Evolutionary conservation across 30 jellyfish, hydroid and myxozoan species (phyloP).

Genomic region (Aurelia sp.): DNA sequence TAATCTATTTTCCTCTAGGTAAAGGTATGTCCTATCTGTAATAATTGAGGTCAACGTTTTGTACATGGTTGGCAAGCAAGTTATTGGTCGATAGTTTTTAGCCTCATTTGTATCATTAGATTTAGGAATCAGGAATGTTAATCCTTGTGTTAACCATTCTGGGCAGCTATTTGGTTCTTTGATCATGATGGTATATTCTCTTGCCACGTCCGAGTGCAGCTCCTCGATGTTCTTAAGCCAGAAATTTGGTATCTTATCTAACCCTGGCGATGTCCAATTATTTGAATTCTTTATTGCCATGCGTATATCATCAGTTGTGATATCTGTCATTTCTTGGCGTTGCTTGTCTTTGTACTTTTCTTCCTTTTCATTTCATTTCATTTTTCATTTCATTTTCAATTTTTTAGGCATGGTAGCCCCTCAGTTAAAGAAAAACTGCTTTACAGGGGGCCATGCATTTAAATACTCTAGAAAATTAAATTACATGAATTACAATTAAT

Average conservation of each 20-base stretch:
- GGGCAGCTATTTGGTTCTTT: constrained; percentile 10
- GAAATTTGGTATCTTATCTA: neutral
- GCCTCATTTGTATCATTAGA: constrained; percentile 8
- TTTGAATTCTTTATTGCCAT: neutral
- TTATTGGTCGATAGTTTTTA: constrained; percentile 25
- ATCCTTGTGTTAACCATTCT: constrained; percentile 9
- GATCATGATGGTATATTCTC: neutral
- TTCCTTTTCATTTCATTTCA: no score
- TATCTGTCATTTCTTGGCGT: neutral
- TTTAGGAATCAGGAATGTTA: constrained; percentile 20
- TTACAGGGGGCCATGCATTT: no score
- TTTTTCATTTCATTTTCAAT: no score
- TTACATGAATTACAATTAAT: no score
- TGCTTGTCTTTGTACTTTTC: neutral
- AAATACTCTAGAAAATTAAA: no score
- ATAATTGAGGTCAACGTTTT: constrained; percentile 18
- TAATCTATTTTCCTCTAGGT: no score
- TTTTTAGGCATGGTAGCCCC: no score
- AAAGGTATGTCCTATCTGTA: neutral
- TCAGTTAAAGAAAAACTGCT: no score
- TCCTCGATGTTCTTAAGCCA: neutral
- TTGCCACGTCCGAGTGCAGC: neutral
- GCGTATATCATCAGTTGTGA: neutral
- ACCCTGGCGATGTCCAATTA: constrained; percentile 4
- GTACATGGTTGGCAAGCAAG: constrained; percentile 28